Percentiles rank a stretch among this genome's conserved stretches.
These are phyloP conservation scores for Gymnogyps californianus DNA, from an alignment of 2,113 vertebrate species.

Conservation along the genomic window DNA sequence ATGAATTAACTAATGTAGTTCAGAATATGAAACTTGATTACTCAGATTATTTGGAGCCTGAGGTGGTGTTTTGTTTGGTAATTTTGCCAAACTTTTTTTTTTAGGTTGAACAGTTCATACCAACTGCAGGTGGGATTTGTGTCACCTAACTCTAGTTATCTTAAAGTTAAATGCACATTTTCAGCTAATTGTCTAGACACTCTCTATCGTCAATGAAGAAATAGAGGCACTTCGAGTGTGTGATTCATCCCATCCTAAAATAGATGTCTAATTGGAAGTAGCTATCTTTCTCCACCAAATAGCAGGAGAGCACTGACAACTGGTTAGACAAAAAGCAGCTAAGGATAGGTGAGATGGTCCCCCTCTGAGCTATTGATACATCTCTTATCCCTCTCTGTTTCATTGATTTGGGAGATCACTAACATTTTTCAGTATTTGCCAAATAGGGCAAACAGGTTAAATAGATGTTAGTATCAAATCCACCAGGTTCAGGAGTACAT, in stretches of 20 bases:
- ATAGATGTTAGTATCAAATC: background rate
- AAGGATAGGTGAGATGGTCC: background rate
- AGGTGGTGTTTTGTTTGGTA: background rate
- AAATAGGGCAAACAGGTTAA: background rate
- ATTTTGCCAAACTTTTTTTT: background rate
- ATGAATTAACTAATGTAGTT: background rate
- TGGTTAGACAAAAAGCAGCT: background rate
- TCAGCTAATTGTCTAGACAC: conserved; percentile 20
- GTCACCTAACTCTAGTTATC: background rate
- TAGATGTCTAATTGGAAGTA: background rate
- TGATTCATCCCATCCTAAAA: conserved; percentile 27
- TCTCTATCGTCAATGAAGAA: background rate
- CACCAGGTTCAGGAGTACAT: background rate
- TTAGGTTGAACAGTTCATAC: background rate
- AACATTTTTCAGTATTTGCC: background rate
- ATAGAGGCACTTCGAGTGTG: background rate
- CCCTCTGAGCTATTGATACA: background rate
- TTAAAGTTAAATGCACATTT: background rate
- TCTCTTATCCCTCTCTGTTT: background rate
- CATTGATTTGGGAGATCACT: background rate
- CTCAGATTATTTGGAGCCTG: background rate
- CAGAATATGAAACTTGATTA: background rate
- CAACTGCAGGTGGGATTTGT: background rate
- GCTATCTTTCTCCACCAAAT: background rate
- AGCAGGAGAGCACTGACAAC: background rate